Base-by-base conservation (phyloP, 2,113 vertebrate genomes). In the Odocoileus virginianus region DNA sequence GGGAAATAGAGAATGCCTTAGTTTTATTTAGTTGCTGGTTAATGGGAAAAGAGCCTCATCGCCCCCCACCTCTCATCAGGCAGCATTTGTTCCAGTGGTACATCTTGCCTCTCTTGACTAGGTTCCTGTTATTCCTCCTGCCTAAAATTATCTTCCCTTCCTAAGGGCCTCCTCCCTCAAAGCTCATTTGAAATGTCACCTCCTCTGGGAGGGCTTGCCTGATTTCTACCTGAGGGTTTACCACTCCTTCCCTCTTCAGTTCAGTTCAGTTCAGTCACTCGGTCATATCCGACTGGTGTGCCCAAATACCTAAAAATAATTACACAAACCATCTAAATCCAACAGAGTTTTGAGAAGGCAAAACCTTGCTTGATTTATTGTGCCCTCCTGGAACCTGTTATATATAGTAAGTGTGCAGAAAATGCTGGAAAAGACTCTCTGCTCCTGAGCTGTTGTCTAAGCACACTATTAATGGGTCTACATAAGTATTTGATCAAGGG, bases 231-330 rank as follows among this genome's bases (percentile, higher is more conserved):
- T 16, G 64, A 74, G 12, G 57, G 9, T 82, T 82, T 64, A 89
- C 55, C 15, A 0, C 6, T 40, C 25, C 61, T 86, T 76, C 45
- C 27, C 23, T 78, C 23, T 91, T 95, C 19, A 55, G 54, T 55
- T 55, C 54, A 21, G 54, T 55, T 95, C 7, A 55, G 54, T 55
- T 55, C 54, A 55, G 19, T 55, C 47, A 50, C 47, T 50, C 19
- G 21, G 54, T 55, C 19, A 0, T 55, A 8, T 55, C 54, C 7
- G 7, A 55, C 54, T 55, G 40, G 25, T 43, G 23, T 54, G 67
- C 25, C 78, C 71, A 94, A 58, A 50, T 84, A 86, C 84, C 36
- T 94, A 95, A 91, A 78, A 89, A 60, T 78, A 89, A 97, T 55
- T 50, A n/a, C 7, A 89, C 13, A 89, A 74, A 47, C 40, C 47